phyloP scores from a whole-genome alignment of 2,113 vertebrate genomes.

The Phrynosoma blainvillii region DNA sequence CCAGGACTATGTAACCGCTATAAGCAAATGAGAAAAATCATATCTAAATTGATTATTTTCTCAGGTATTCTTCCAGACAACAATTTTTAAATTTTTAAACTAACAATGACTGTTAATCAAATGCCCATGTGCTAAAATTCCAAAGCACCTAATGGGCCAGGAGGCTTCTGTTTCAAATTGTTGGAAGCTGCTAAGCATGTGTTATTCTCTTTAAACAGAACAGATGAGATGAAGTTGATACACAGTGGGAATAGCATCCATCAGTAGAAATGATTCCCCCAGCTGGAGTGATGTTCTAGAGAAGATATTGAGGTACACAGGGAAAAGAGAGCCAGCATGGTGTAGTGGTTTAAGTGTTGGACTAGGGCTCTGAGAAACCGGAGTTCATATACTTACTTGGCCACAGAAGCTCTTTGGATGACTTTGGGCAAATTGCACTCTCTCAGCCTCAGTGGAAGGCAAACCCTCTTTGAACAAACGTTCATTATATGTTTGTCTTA shows the following conservation, averaged over 20 bases:
- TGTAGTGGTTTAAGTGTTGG: too few relatives aligned
- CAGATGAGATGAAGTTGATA: neutral
- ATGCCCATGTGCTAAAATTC: neutral
- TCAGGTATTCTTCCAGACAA: constrained; percentile 25
- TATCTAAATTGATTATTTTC: constrained; percentile 17
- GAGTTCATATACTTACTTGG: too few relatives aligned
- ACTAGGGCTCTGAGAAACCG: too few relatives aligned
- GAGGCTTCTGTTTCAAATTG: neutral
- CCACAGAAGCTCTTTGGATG: too few relatives aligned
- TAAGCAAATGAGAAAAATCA: constrained; percentile 11
- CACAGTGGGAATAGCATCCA: neutral
- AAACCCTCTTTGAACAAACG: too few relatives aligned
- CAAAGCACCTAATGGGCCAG: neutral
- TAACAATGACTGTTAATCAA: constrained; percentile 59
- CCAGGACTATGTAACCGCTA: constrained; percentile 9
- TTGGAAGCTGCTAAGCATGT: neutral
- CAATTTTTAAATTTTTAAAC: constrained; percentile 38
- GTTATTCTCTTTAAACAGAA: neutral
- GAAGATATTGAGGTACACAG: too few relatives aligned
- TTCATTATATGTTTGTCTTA: too few relatives aligned
- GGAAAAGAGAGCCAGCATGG: too few relatives aligned
- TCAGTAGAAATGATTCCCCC: neutral
- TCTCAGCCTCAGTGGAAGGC: too few relatives aligned
- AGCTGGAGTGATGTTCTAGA: too few relatives aligned
- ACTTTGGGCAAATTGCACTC: too few relatives aligned